Evolutionary conservation across 2,797 vertebrate species (phyloP), one percentile per base, ranked within the genome.

Genomic region (Staurois parvus): DNA sequence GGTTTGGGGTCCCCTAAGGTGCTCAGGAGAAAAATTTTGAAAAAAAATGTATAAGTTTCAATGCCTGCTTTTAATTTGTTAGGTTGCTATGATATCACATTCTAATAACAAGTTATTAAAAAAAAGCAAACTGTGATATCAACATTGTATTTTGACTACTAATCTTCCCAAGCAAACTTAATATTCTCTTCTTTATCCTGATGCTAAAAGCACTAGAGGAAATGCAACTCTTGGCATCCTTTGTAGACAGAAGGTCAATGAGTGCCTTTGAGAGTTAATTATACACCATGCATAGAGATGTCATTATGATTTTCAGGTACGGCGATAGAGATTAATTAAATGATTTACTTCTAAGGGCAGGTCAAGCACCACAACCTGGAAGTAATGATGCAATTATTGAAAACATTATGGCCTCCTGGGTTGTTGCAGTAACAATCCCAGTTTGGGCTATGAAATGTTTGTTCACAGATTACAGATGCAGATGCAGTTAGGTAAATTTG

Each of bases 271-370:
- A 79, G 62, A 87, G 76, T 83, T 84, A 79, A 87, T 83, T 87
- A 79, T 84, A 79, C 37, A 11, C 81, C 56, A 79, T 4, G 70
- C 81, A 83, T 83, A 76, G 62, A 87, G 81, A 87, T 87, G 81
- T 84, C 76, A 79, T 87, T 87, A 87, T 64, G 64, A 84, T 70
- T 87, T 83, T 84, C 81, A 87, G 85, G 85, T 84, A 87, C 74
- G 62, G 79, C 79, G 67, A 75, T 45, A 70, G 70, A 87, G 85
- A 87, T 87, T 87, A 87, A 87, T 87, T 83, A 87, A 87, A 83
- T 86, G 80, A 86, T 87, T 83, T 69, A 84, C 85, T 75, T 83
- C 59, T 84, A 83, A 84, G 76, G 76, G 85, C 81, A 87, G 81
- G 81, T 87, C 85, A 87, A 84, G 85, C 76, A 87, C 52, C 70